phyloP scores from a whole-genome alignment of 2,888 invertebrate species.

The Chaetoderma sp. region DNA sequence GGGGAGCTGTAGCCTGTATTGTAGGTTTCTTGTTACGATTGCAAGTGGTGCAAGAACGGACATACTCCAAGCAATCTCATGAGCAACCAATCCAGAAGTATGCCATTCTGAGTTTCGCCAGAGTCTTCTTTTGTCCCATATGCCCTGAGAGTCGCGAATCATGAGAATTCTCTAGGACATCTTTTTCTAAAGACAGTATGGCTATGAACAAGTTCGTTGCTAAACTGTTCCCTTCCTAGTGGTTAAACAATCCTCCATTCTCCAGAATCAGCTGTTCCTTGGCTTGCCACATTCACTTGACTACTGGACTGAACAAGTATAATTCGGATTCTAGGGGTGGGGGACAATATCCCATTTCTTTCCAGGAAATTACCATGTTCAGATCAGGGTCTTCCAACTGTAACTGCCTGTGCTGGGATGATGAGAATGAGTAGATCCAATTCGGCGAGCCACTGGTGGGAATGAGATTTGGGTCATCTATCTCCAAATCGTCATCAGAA shows the following conservation, averaged over 20 bases:
- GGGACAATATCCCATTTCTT: too few species aligned
- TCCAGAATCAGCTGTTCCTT: too few species aligned
- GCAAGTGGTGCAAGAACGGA: not conserved
- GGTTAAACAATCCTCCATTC: not conserved
- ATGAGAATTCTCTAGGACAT: slow-evolving; percentile 6
- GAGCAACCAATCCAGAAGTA: slow-evolving; percentile 19
- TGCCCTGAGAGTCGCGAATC: slow-evolving; percentile 17
- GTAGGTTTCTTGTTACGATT: not conserved
- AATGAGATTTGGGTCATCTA: too few species aligned
- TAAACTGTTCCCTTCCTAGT: not conserved
- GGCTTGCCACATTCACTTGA: too few species aligned
- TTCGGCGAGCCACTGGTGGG: too few species aligned
- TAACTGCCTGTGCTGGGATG: too few species aligned
- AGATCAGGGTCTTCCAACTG: too few species aligned
- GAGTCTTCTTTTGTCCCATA: slow-evolving; percentile 7
- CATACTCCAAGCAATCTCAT: slow-evolving; percentile 13
- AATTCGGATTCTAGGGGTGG: too few species aligned
- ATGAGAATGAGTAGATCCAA: too few species aligned
- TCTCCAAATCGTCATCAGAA: too few species aligned
- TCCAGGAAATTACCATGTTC: too few species aligned
- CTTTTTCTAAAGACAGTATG: not conserved
- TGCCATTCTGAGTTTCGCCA: not conserved
- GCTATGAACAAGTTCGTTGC: not conserved
- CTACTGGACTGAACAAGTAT: too few species aligned
- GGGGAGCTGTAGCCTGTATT: slow-evolving; percentile 1